Percentiles rank a stretch among this genome's conserved stretches.
phyloP scores from a whole-genome alignment of 2,888 invertebrate genomes.

The Caenorhabditis wallacei region DNA sequence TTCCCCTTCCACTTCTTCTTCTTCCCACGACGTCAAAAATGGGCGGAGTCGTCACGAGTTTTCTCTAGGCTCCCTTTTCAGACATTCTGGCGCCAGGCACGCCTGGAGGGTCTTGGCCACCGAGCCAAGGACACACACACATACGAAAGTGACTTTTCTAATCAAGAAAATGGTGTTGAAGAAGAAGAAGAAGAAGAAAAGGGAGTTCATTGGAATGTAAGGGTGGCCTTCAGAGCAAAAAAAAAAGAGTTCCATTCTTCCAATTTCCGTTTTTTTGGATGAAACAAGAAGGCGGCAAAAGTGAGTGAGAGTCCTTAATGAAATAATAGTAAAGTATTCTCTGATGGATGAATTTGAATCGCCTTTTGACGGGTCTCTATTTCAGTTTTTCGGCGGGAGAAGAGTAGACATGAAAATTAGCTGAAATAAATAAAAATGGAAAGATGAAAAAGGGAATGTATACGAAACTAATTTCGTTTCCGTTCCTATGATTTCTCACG shows the following conservation, averaged over 20 bases:
- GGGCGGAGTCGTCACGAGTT: conserved; percentile 38
- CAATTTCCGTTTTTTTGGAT: conserved; percentile 15
- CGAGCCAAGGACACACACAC: conserved; percentile 21
- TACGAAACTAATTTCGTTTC: not conserved
- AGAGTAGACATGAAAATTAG: conserved; percentile 13
- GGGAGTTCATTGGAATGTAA: not conserved
- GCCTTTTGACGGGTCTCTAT: not conserved
- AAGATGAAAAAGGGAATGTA: not conserved
- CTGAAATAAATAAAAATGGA: conserved; percentile 23
- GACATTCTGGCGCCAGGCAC: conserved; percentile 51
- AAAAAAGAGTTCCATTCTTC: conserved; percentile 10
- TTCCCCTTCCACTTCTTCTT: not conserved
- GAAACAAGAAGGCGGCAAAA: not conserved
- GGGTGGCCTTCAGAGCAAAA: not conserved
- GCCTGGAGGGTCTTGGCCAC: not conserved
- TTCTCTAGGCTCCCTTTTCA: conserved; percentile 1
- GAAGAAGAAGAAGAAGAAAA: not conserved
- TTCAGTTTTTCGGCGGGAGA: not conserved
- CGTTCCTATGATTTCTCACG: conserved; percentile 28
- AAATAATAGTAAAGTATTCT: conserved; percentile 25
- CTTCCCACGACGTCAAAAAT: conserved; percentile 4
- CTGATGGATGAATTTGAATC: conserved; percentile 26
- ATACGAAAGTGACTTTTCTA: conserved; percentile 62
- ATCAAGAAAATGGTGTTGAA: conserved; percentile 49
- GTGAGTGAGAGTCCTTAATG: conserved; percentile 9